A percentile compares a stretch with the other conserved stretches of the same genome.
Conservation (phyloP, 2,113 vertebrate species). For the Balaenoptera acutorostrata region DNA sequence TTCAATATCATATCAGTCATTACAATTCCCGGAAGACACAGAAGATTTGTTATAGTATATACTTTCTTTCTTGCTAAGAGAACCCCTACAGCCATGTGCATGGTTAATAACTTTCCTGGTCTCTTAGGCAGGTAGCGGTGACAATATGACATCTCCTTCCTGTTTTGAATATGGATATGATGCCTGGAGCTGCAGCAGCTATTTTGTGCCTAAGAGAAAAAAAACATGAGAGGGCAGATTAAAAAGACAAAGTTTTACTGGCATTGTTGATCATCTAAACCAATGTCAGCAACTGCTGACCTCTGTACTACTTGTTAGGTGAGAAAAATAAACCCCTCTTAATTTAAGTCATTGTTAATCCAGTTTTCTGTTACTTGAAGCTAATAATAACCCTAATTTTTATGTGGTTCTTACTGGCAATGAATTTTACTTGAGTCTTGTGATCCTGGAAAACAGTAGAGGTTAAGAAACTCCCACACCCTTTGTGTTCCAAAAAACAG, state of each 20-base stretch:
- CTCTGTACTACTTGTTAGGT: not conserved
- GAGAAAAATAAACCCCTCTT: not conserved
- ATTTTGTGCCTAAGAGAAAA: not conserved
- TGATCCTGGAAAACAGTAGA: not conserved
- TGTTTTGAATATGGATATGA: not conserved
- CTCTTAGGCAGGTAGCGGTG: not conserved
- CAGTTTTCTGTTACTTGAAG: not conserved
- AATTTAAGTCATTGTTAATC: not conserved
- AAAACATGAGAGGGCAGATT: not conserved
- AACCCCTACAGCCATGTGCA: not conserved
- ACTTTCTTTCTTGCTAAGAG: not conserved
- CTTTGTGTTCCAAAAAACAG: not conserved
- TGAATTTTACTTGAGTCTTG: not conserved
- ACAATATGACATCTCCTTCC: not conserved
- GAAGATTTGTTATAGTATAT: not conserved
- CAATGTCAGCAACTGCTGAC: not conserved
- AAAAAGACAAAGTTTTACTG: not conserved
- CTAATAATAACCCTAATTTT: not conserved
- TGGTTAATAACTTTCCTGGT: not conserved
- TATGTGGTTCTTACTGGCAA: not conserved
- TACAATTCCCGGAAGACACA: not conserved
- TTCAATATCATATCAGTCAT: not conserved
- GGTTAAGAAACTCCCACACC: not conserved
- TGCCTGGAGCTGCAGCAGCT: not conserved
- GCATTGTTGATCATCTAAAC: not conserved